Conservation (phyloP, 2,797 vertebrate species). For the Tachyglossus aculeatus region DNA sequence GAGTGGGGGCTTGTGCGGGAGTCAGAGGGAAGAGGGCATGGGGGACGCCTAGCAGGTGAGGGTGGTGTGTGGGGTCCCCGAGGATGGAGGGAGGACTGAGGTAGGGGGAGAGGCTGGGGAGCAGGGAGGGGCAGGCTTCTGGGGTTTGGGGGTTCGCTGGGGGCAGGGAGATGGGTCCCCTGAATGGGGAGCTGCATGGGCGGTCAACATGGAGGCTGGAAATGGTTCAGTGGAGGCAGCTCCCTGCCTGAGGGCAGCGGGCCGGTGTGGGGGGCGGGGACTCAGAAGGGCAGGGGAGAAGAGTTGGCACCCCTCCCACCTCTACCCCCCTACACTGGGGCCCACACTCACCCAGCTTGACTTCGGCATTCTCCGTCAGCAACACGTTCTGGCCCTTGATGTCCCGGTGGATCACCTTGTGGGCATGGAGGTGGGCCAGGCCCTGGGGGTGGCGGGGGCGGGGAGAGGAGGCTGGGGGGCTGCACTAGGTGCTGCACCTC, state of each 20-base stretch:
- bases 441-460: conserved; percentile 73
- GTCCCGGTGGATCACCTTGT: conserved; percentile 95
- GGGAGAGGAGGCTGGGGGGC: background rate
- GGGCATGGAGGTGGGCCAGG: conserved; percentile 90
- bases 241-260: too few species aligned
- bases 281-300: too few species aligned
- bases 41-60: background rate
- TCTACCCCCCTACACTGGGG: too few species aligned
- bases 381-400: conserved; percentile 96
- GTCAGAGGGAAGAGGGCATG: background rate
- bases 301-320: too few species aligned
- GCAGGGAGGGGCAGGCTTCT: background rate
- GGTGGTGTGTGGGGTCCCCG: background rate
- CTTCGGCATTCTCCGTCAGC: conserved; percentile 92
- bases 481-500: too few species aligned
- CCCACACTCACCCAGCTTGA: conserved; percentile 85
- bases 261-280: too few species aligned
- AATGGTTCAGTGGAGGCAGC: too few species aligned
- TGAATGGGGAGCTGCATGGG: background rate
- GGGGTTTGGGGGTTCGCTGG: too few species aligned
- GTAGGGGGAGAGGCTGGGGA: background rate
- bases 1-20: background rate
- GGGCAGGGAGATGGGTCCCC: background rate
- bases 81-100: background rate
- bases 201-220: background rate